These are phyloP conservation scores for Spilosoma lubricipeda DNA, from an alignment of 2,888 invertebrate species.

Conservation along the genomic window DNA sequence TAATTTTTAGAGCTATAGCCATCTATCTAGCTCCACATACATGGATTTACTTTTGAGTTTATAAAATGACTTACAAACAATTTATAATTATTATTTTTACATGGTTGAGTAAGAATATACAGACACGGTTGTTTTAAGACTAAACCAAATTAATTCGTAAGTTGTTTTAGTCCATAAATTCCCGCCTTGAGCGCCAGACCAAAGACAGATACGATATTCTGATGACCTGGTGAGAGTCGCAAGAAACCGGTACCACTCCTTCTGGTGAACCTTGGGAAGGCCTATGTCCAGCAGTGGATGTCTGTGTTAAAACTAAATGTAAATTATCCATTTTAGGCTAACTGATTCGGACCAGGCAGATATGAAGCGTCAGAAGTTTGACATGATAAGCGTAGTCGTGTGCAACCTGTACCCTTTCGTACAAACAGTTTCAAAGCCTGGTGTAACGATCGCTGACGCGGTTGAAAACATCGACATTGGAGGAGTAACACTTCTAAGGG, in stretches of 20 bases:
- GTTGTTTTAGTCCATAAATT: too few species aligned
- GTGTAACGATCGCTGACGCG: conserved; percentile 94
- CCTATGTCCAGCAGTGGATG: too few species aligned
- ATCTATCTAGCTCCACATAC: background rate
- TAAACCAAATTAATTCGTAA: too few species aligned
- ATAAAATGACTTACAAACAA: background rate
- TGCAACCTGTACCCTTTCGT: conserved; percentile 99
- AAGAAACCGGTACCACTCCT: too few species aligned
- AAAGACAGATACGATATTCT: too few species aligned
- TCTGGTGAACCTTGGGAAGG: too few species aligned
- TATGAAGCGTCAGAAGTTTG: conserved; percentile 91
- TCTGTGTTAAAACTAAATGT: background rate
- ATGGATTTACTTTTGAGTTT: too few species aligned
- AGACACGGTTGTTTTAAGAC: too few species aligned
- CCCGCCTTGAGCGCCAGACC: too few species aligned
- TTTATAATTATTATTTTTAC: background rate
- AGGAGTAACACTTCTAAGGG: conserved; percentile 97
- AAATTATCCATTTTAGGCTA: conserved; percentile 73
- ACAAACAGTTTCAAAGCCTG: conserved; percentile 92
- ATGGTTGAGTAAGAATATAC: too few species aligned
- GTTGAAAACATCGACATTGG: conserved; percentile 99
- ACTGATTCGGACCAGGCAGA: conserved; percentile 93
- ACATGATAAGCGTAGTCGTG: conserved; percentile 94
- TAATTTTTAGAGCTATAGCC: background rate
- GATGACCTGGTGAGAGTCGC: too few species aligned